These are phyloP conservation scores for Microvelia longipes DNA, from an alignment of 1,140 invertebrate species.

Conservation along the genomic window DNA sequence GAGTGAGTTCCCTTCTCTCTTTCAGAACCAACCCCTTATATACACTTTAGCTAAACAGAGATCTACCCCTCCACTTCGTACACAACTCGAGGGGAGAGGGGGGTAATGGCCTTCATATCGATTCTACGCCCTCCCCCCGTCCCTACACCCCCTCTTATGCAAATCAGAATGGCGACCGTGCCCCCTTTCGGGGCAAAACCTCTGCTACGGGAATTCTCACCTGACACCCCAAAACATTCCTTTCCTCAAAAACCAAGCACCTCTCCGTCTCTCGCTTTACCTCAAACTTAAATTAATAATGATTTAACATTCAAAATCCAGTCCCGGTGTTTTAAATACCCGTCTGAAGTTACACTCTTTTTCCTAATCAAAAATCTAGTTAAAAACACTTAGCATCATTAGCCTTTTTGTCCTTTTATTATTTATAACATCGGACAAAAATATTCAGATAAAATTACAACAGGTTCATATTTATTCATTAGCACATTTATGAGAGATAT, in stretches of 20 bases:
- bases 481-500: too few species aligned
- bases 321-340: background rate
- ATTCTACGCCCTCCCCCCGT: slow-evolving; percentile 10
- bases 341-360: background rate
- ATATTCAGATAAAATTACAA: too few species aligned
- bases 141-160: slow-evolving; percentile 10
- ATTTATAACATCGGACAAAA: too few species aligned
- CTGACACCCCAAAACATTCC: slow-evolving; percentile 6
- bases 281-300: background rate
- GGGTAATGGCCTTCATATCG: slow-evolving; percentile 17
- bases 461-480: too few species aligned
- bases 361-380: too few species aligned
- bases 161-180: slow-evolving; percentile 17
- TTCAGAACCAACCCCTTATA: background rate
- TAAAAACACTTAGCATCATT: too few species aligned
- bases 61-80: background rate
- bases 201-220: slow-evolving; percentile 4
- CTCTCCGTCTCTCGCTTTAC: background rate
- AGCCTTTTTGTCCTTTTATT: too few species aligned
- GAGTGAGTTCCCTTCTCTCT: background rate
- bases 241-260: background rate
- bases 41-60: background rate
- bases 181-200: slow-evolving; percentile 10
- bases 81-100: slow-evolving; percentile 6
- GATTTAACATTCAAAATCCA: background rate